phyloP scores from a whole-genome alignment of 2,113 vertebrate genomes.

The Chaenogobius annularis region DNA sequence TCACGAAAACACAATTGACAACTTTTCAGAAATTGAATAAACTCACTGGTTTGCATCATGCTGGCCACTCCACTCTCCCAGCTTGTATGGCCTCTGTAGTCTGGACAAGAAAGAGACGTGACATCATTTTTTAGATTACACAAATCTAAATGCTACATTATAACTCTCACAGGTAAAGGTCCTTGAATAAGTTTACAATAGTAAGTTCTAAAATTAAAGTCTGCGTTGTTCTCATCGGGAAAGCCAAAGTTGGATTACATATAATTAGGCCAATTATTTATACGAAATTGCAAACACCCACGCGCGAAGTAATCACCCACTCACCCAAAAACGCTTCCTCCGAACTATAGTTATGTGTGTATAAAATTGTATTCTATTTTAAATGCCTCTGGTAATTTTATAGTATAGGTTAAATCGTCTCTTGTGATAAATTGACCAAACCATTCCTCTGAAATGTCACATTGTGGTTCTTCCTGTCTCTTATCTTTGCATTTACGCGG shows the following conservation, averaged over 20 bases:
- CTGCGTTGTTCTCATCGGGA: not conserved
- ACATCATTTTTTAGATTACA: not conserved
- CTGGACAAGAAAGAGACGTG: constrained; percentile 72
- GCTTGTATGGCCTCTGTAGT: constrained; percentile 85
- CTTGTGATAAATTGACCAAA: no score
- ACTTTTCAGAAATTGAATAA: not conserved
- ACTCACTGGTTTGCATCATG: constrained; percentile 94
- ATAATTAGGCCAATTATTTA: no score
- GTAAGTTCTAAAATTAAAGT: not conserved
- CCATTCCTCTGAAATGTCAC: not conserved
- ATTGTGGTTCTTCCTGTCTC: not conserved
- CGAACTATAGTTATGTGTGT: not conserved
- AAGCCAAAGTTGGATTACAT: no score
- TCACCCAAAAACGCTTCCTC: not conserved
- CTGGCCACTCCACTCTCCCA: constrained; percentile 87
- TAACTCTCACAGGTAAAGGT: not conserved
- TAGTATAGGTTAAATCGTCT: no score
- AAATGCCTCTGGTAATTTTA: no score
- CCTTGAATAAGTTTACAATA: no score
- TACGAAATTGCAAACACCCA: not conserved
- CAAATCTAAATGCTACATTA: not conserved
- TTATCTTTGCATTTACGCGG: not conserved
- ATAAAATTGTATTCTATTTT: no score
- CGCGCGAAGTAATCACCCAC: no score
- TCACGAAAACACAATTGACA: not conserved